Conservation (phyloP, 2,797 vertebrate genomes). For the Triplophysa yarkandensis region DNA sequence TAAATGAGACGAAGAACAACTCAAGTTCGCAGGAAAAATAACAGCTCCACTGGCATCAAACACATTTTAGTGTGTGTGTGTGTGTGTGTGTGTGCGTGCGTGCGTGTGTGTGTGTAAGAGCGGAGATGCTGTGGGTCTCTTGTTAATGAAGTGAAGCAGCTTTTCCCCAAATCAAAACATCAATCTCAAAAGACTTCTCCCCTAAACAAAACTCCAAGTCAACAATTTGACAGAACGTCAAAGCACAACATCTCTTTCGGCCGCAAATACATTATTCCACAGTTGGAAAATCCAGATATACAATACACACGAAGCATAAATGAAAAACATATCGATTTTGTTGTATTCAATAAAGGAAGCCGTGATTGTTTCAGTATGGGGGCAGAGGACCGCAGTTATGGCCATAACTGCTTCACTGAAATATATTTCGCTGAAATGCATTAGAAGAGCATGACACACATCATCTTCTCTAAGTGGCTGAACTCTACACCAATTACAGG, state of each 20-base stretch:
- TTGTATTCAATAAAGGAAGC: constrained; percentile 49
- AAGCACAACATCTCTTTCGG: constrained; percentile 42
- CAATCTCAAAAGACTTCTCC: constrained; percentile 43
- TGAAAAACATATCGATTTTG: constrained; percentile 55
- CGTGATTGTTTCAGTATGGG: constrained; percentile 43
- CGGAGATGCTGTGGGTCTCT: constrained; percentile 26
- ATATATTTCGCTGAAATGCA: constrained; percentile 17
- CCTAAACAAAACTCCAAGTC: constrained; percentile 31
- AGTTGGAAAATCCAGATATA: constrained; percentile 42
- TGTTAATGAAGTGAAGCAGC: constrained; percentile 47
- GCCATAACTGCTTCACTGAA: not conserved
- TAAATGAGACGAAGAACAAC: constrained; percentile 26
- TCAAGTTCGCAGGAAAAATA: constrained; percentile 38
- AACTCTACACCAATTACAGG: constrained; percentile 46
- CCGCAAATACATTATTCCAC: constrained; percentile 25
- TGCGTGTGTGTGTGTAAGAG: not conserved
- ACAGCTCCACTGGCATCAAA: constrained; percentile 31
- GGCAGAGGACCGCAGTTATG: constrained; percentile 15
- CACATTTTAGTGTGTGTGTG: not conserved
- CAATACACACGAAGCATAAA: constrained; percentile 38
- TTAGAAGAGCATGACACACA: constrained; percentile 14
- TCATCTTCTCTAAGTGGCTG: constrained; percentile 39
- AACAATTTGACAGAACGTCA: constrained; percentile 28
- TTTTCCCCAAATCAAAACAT: constrained; percentile 54
- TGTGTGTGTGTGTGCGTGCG: not conserved